phyloP scores from a whole-genome alignment of 2,888 invertebrate genomes.

The Ennomos quercinarius region DNA sequence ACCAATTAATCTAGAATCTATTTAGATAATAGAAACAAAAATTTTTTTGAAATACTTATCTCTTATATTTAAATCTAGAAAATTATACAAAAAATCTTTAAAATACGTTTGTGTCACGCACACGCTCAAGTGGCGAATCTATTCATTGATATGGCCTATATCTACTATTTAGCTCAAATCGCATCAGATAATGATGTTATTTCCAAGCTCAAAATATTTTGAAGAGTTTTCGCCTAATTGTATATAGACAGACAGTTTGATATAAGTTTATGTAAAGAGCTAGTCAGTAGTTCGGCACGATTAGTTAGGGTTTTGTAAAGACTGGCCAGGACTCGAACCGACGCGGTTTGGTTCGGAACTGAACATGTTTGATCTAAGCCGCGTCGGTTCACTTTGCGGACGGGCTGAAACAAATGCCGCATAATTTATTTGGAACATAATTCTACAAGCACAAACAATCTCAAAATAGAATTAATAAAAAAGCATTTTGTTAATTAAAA shows the following conservation, averaged over 20 bases:
- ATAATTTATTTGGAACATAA: too few species aligned
- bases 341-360: not conserved
- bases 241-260: constrained; percentile 26
- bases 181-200: constrained; percentile 29
- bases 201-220: constrained; percentile 32
- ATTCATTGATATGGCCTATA: constrained; percentile 35
- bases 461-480: too few species aligned
- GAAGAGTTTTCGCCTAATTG: constrained; percentile 24
- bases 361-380: not conserved
- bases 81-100: constrained; percentile 20
- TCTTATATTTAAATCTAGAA: constrained; percentile 29
- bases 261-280: constrained; percentile 32
- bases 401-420: not conserved
- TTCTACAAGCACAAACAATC: too few species aligned
- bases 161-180: constrained; percentile 38
- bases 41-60: constrained; percentile 33
- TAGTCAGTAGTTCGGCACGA: constrained; percentile 28
- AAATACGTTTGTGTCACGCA: constrained; percentile 23
- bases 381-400: constrained; percentile 1
- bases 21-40: constrained; percentile 18
- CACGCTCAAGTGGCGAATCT: constrained; percentile 23
- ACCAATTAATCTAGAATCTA: constrained; percentile 18
- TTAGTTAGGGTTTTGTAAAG: constrained; percentile 18
- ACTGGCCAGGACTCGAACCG: constrained; percentile 4
- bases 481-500: too few species aligned